phyloP scores from a whole-genome alignment of 2,113 vertebrate genomes.

The Misgurnus mizolepis region DNA sequence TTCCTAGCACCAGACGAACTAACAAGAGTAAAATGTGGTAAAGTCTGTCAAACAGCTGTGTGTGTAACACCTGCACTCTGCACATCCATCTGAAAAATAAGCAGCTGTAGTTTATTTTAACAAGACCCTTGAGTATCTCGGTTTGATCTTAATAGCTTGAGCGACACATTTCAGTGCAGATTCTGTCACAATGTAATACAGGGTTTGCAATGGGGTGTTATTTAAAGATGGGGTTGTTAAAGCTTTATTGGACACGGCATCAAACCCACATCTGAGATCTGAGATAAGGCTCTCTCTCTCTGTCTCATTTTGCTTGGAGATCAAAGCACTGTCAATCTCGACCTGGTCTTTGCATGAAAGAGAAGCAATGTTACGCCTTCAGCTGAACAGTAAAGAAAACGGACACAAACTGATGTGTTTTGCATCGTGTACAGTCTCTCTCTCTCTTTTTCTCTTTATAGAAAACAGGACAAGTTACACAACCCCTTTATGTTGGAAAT shows the following conservation, averaged over 20 bases:
- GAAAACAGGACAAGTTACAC: conserved; percentile 13
- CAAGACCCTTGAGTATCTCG: too few relatives aligned
- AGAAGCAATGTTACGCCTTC: conserved; percentile 24
- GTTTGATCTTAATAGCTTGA: too few relatives aligned
- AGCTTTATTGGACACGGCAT: background rate
- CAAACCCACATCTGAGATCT: too few relatives aligned
- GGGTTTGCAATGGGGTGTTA: too few relatives aligned
- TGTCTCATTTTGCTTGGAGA: conserved; percentile 7
- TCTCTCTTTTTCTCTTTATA: conserved; percentile 5
- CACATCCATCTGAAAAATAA: too few relatives aligned
- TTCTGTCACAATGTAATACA: too few relatives aligned
- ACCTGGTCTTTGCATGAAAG: conserved; percentile 35
- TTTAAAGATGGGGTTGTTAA: too few relatives aligned
- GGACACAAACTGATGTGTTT: background rate
- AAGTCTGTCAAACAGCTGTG: background rate
- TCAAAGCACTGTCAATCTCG: conserved; percentile 45
- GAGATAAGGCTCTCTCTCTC: background rate
- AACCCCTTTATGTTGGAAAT: conserved; percentile 10
- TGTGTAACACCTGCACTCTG: too few relatives aligned
- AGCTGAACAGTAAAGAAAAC: conserved; percentile 41
- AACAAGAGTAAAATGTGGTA: background rate
- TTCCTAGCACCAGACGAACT: too few relatives aligned
- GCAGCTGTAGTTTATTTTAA: too few relatives aligned
- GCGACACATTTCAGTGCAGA: too few relatives aligned
- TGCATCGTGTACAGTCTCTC: background rate